These are phyloP conservation scores for Caloenas nicobarica DNA, from an alignment of 2,113 vertebrate species.

Conservation along the genomic window DNA sequence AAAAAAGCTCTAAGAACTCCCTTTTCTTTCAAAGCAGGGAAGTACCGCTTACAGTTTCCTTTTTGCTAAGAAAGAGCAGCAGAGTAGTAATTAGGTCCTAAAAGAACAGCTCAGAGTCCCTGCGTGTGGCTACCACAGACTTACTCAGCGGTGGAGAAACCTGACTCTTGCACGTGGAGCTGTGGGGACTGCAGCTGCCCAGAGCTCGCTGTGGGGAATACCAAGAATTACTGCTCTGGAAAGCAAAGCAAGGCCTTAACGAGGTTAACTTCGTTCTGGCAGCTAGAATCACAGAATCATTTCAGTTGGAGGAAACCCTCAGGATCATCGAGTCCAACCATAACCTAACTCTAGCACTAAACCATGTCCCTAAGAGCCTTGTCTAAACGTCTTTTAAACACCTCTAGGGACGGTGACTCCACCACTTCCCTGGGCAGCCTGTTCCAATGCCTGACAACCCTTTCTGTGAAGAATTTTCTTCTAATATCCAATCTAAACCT, in stretches of 20 bases:
- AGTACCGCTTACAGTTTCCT: conserved; percentile 13
- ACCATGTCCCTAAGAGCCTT: too few species aligned
- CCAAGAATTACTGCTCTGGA: neutral
- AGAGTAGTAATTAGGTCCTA: neutral
- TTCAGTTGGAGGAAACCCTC: too few species aligned
- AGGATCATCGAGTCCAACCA: too few species aligned
- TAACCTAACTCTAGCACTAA: too few species aligned
- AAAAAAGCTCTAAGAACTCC: conserved; percentile 52
- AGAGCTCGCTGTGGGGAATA: neutral
- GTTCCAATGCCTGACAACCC: too few species aligned
- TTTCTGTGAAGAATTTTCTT: too few species aligned
- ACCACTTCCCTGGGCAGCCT: too few species aligned
- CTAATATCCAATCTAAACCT: too few species aligned
- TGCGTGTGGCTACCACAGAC: neutral
- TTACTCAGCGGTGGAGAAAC: conserved; percentile 26
- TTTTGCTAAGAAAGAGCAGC: neutral
- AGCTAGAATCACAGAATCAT: neutral
- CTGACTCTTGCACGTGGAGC: neutral
- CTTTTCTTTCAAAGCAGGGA: conserved; percentile 42
- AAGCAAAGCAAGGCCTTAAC: neutral
- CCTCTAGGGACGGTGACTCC: too few species aligned
- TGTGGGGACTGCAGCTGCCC: neutral
- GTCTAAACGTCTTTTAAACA: too few species aligned
- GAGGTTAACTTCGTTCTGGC: conserved; percentile 5
- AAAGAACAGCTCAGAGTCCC: neutral